Conservation (phyloP, 2,888 invertebrate genomes). For the Andrena haemorrhoa region DNA sequence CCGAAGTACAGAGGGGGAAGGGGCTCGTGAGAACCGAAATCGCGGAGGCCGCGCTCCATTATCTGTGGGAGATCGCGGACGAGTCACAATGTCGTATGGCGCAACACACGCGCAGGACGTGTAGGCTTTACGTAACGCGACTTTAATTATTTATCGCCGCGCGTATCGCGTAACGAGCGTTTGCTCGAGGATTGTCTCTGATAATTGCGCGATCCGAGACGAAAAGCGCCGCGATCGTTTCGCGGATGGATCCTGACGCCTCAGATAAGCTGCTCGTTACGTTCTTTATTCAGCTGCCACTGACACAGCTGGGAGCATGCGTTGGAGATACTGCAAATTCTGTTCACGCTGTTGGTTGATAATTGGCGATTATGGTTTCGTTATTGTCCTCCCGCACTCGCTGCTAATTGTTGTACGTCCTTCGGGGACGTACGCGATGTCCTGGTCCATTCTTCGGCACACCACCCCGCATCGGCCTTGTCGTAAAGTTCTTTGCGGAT, state of each 20-base stretch:
- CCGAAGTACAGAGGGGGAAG: slow-evolving; percentile 19
- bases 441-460: no score
- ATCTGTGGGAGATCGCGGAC: slow-evolving; percentile 62
- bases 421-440: no score
- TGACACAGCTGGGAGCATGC: no score
- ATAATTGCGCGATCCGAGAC: slow-evolving; percentile 25
- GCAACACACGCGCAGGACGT: slow-evolving; percentile 44
- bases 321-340: no score
- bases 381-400: no score
- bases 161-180: slow-evolving; percentile 31
- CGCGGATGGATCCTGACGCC: slow-evolving; percentile 4
- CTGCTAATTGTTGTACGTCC: no score
- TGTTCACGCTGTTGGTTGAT: no score
- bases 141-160: slow-evolving; percentile 4
- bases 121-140: slow-evolving; percentile 1
- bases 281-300: no score
- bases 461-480: no score
- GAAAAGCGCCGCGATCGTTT: background rate
- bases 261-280: background rate
- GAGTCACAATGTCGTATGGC: slow-evolving; percentile 49
- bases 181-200: slow-evolving; percentile 37
- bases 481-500: no score
- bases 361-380: no score
- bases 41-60: slow-evolving; percentile 36
- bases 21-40: slow-evolving; percentile 64